phyloP scores from a whole-genome alignment of 2,888 invertebrate genomes.

The Lasius fuliginosus region DNA sequence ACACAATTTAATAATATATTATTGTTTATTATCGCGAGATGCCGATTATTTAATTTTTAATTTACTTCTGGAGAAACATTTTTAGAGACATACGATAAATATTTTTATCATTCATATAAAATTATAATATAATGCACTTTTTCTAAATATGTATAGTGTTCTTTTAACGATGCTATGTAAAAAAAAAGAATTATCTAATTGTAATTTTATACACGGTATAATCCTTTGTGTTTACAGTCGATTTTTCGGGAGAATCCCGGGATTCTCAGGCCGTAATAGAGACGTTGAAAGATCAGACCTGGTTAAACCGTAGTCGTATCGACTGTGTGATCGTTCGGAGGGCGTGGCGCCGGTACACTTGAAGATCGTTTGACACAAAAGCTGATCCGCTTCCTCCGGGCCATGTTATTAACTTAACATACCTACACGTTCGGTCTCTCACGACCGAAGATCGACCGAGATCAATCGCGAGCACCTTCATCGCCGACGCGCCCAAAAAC shows the following conservation, averaged over 20 bases:
- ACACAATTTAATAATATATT: constrained; percentile 1
- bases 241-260: constrained; percentile 35
- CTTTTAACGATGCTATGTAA: not conserved
- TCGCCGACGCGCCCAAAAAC: constrained; percentile 42
- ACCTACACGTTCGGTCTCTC: constrained; percentile 54
- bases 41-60: not conserved
- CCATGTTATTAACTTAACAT: constrained; percentile 62
- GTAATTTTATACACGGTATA: constrained; percentile 13
- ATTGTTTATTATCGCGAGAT: not conserved
- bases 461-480: constrained; percentile 54
- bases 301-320: constrained; percentile 48
- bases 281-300: constrained; percentile 56
- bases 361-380: constrained; percentile 62
- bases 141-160: not conserved
- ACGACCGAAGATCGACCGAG: constrained; percentile 51
- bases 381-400: constrained; percentile 59
- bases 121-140: not conserved
- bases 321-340: constrained; percentile 50
- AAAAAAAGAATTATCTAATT: not conserved
- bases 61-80: not conserved
- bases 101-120: not conserved
- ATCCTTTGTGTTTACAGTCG: not conserved
- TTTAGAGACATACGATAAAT: not conserved
- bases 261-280: constrained; percentile 53
- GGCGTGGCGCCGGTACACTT: constrained; percentile 55